A percentile compares a stretch with the other conserved stretches of the same genome.
phyloP scores from a whole-genome alignment of 2,888 invertebrate genomes.

The Dicyrtomina minuta region DNA sequence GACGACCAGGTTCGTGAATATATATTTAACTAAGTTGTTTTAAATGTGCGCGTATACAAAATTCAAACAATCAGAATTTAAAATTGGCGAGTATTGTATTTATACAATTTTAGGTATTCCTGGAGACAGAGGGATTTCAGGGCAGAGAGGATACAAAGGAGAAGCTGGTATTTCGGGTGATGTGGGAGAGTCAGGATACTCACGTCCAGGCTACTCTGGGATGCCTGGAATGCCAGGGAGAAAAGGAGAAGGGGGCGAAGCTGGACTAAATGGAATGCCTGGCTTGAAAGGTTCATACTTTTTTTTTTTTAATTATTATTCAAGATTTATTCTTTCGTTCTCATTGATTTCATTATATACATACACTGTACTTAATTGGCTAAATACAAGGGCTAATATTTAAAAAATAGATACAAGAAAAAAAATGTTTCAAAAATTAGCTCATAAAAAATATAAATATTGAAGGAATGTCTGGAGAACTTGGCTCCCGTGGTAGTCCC shows the following conservation, averaged over 20 bases:
- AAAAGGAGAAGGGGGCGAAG: conserved; percentile 14
- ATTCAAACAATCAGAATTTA: too few relatives aligned
- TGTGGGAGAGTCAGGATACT: neutral
- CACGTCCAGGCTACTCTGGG: neutral
- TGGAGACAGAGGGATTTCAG: conserved; percentile 30
- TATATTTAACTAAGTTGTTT: too few relatives aligned
- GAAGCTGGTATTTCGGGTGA: neutral
- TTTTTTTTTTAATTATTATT: neutral
- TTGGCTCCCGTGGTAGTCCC: neutral
- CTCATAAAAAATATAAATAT: too few relatives aligned
- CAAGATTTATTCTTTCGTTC: too few relatives aligned
- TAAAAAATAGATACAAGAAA: too few relatives aligned
- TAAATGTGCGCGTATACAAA: too few relatives aligned
- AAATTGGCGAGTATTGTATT: too few relatives aligned
- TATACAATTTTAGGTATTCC: conserved; percentile 29
- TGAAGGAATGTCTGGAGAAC: too few relatives aligned
- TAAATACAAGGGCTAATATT: too few relatives aligned
- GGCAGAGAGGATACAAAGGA: conserved; percentile 6
- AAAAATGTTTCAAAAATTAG: too few relatives aligned
- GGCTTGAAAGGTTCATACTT: neutral
- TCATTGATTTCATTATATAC: too few relatives aligned
- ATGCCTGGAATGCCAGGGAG: neutral
- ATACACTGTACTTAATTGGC: too few relatives aligned
- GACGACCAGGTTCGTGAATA: conserved; percentile 50
- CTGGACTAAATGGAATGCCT: neutral